Percentiles rank a stretch among this genome's conserved stretches.
Conservation (phyloP, 2,797 vertebrate species). For the Trachurus trachurus region DNA sequence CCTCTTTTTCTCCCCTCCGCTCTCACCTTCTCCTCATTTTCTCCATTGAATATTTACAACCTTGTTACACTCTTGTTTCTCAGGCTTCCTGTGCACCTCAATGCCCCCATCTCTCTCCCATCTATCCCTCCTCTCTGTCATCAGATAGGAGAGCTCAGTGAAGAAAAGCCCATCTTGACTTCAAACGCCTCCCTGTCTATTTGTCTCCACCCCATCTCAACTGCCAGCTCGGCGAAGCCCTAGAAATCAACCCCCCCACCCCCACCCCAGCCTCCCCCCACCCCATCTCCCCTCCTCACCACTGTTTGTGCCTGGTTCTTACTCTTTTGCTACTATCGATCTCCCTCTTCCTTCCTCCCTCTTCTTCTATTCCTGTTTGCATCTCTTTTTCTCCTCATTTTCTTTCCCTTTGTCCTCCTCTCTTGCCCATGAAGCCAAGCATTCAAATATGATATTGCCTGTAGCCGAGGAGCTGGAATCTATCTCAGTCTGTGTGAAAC, state of each 20-base stretch:
- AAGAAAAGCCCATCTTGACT: conserved; percentile 80
- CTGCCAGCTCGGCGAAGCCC: conserved; percentile 55
- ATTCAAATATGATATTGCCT: conserved; percentile 56
- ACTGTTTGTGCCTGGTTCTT: conserved; percentile 39
- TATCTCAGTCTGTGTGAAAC: conserved; percentile 46
- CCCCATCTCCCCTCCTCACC: conserved; percentile 32
- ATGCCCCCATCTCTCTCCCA: conserved; percentile 34
- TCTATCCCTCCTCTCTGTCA: conserved; percentile 56
- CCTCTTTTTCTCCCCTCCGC: conserved; percentile 27
- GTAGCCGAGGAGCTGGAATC: conserved; percentile 41
- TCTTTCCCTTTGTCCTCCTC: conserved; percentile 42
- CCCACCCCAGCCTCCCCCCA: conserved; percentile 24
- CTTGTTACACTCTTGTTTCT: conserved; percentile 53
- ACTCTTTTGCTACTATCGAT: conserved; percentile 46
- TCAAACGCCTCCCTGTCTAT: conserved; percentile 81
- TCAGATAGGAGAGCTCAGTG: conserved; percentile 75
- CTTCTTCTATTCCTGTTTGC: conserved; percentile 43
- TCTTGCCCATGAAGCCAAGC: conserved; percentile 29
- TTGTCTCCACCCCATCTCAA: conserved; percentile 70
- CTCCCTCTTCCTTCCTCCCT: conserved; percentile 16
- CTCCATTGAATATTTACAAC: conserved; percentile 76
- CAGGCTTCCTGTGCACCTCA: conserved; percentile 37
- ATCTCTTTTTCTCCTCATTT: conserved; percentile 47
- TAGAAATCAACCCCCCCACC: conserved; percentile 53
- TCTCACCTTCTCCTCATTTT: conserved; percentile 55